These are phyloP conservation scores for Drosophila baimaii DNA, from an alignment of 1,140 invertebrate genomes.

Conservation along the genomic window DNA sequence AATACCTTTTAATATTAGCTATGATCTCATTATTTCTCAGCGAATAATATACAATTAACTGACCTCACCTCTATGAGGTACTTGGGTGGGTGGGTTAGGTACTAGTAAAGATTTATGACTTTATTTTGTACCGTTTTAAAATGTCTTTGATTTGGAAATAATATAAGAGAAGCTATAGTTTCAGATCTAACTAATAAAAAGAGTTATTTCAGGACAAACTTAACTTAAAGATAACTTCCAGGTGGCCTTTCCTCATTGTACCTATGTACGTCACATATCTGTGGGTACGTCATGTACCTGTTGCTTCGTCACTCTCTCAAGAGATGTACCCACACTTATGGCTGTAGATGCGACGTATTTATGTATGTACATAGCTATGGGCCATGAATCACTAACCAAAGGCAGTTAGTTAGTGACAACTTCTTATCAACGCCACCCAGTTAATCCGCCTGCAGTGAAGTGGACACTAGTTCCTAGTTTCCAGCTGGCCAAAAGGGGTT, in stretches of 20 bases:
- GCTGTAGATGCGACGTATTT: not conserved
- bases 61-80: not conserved
- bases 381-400: not conserved
- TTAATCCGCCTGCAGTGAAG: slow-evolving; percentile 26
- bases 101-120: too few relatives aligned
- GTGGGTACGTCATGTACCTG: not conserved
- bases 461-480: not conserved
- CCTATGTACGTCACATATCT: slow-evolving; percentile 6
- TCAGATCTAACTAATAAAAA: not conserved
- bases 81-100: too few relatives aligned
- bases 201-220: not conserved
- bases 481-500: slow-evolving; percentile 29
- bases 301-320: not conserved
- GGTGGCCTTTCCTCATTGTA: not conserved
- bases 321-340: not conserved
- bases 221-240: slow-evolving; percentile 3
- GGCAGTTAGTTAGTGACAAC: not conserved
- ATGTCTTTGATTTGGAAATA: too few relatives aligned
- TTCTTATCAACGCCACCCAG: not conserved
- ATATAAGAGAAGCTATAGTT: too few relatives aligned
- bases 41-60: not conserved
- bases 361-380: not conserved
- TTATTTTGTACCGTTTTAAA: too few relatives aligned
- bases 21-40: not conserved
- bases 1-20: not conserved